These are phyloP conservation scores for Channa maculata DNA, from an alignment of 2,113 vertebrate species.

Conservation along the genomic window DNA sequence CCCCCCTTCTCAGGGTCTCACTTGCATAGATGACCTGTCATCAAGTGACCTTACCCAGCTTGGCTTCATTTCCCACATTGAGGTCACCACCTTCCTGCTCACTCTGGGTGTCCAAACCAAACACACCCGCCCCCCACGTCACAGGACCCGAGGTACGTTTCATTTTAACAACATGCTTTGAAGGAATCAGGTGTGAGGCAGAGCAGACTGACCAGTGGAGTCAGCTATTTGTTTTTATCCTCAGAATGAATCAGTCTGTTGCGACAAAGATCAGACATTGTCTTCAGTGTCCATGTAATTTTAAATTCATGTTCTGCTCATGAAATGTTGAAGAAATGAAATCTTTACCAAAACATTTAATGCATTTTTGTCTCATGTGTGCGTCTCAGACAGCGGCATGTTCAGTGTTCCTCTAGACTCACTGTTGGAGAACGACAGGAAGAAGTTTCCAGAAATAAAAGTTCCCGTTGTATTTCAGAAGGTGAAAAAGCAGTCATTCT, in stretches of 20 bases:
- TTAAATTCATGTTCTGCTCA: no score
- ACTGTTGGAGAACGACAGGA: slow-evolving; percentile 91
- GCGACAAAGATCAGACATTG: no score
- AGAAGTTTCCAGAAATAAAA: slow-evolving; percentile 89
- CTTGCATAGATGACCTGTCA: slow-evolving; percentile 57
- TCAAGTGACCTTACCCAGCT: slow-evolving; percentile 57
- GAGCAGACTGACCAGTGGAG: no score
- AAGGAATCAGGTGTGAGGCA: not conserved
- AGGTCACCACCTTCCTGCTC: slow-evolving; percentile 68
- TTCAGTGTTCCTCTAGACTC: slow-evolving; percentile 90
- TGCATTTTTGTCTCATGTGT: not conserved
- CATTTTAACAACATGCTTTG: slow-evolving; percentile 4
- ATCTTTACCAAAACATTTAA: no score
- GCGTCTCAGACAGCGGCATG: slow-evolving; percentile 87
- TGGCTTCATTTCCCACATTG: slow-evolving; percentile 71
- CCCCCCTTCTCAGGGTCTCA: slow-evolving; percentile 47
- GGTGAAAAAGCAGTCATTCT: slow-evolving; percentile 38
- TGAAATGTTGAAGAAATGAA: no score
- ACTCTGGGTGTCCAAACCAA: slow-evolving; percentile 63
- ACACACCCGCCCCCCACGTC: slow-evolving; percentile 13
- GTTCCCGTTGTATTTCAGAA: slow-evolving; percentile 94
- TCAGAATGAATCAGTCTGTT: no score
- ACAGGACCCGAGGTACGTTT: slow-evolving; percentile 46
- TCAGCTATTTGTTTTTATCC: no score
- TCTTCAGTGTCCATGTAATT: no score